Conservation (phyloP, 2,113 vertebrate genomes). For the Orthonyx spaldingii region DNA sequence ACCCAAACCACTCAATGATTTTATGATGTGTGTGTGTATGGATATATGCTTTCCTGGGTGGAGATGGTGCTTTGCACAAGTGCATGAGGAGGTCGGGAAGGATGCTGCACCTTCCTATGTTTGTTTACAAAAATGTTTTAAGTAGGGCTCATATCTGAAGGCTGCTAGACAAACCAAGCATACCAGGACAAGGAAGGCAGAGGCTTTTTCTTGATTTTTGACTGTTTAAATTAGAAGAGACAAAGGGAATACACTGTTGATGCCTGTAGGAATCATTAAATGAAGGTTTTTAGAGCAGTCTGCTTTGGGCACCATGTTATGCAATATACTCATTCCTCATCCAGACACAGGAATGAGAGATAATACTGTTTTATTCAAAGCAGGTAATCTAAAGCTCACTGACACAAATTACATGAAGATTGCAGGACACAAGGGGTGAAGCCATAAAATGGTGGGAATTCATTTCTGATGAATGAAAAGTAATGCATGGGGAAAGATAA, state of each 20-base stretch:
- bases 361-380: background rate
- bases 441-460: background rate
- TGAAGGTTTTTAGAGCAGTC: background rate
- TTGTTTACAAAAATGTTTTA: background rate
- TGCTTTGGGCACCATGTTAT: background rate
- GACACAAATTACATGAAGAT: background rate
- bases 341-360: background rate
- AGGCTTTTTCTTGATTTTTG: background rate
- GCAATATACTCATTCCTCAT: background rate
- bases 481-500: background rate
- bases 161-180: background rate
- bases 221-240: background rate
- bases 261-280: background rate
- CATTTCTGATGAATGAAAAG: background rate
- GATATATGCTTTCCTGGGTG: no score
- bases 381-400: background rate
- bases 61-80: background rate
- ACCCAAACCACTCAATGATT: background rate
- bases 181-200: background rate
- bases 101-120: background rate
- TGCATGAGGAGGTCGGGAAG: background rate
- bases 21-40: background rate
- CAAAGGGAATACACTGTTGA: background rate
- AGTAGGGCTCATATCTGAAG: background rate
- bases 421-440: background rate